A percentile compares a stretch with the other conserved stretches of the same genome.
These are phyloP conservation scores for Pogonomyrmex californicus DNA, from an alignment of 1,140 invertebrate genomes.

Conservation along the genomic window DNA sequence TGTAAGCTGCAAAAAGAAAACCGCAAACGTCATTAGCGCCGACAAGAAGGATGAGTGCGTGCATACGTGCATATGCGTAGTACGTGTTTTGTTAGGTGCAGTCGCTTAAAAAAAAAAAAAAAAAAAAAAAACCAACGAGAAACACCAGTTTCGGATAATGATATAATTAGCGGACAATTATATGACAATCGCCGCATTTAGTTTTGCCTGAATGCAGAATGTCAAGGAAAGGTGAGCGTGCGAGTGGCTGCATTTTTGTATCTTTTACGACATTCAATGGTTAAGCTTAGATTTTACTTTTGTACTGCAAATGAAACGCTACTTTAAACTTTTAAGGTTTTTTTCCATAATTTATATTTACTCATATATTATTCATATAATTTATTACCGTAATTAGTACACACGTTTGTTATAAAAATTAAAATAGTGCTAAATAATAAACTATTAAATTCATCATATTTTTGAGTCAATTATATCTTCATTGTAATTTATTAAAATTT, in stretches of 20 bases:
- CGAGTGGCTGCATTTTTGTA: neutral
- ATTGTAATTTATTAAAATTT: neutral
- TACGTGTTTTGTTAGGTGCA: neutral
- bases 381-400: neutral
- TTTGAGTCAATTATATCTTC: neutral
- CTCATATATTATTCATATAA: neutral
- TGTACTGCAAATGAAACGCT: neutral
- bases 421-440: neutral
- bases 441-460: neutral
- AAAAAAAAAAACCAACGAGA: neutral
- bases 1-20: slow-evolving; percentile 76
- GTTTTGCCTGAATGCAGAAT: slow-evolving; percentile 37
- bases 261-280: neutral
- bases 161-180: neutral
- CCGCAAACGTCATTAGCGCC: slow-evolving; percentile 47
- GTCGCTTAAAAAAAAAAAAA: too few species aligned
- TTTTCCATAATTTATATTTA: neutral
- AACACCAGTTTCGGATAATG: slow-evolving; percentile 44
- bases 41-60: slow-evolving; percentile 26
- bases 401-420: too few species aligned
- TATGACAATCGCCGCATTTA: neutral
- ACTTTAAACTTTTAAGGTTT: neutral
- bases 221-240: neutral
- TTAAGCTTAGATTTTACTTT: neutral
- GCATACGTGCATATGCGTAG: neutral